Evolutionary conservation across 1,140 invertebrate species (phyloP).

Genomic region (Cotesia glomerata): DNA sequence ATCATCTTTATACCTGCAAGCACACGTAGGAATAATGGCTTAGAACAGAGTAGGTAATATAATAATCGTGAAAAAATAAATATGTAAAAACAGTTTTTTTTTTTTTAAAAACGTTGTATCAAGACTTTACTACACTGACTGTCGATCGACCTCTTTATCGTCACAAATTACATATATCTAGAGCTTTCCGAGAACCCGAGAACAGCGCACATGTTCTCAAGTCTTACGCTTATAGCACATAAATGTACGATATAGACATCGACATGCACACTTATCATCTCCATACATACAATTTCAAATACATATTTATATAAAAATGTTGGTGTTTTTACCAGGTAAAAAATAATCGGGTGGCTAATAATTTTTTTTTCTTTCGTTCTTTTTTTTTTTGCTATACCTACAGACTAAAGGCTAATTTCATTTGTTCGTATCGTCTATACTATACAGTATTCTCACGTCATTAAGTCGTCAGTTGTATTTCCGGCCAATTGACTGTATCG

Average conservation of each 20-base stretch:
- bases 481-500: slow-evolving; percentile 13
- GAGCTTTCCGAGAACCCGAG: slow-evolving; percentile 24
- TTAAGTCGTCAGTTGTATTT: slow-evolving; percentile 5
- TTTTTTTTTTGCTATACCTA: not conserved
- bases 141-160: slow-evolving; percentile 32
- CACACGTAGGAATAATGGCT: slow-evolving; percentile 23
- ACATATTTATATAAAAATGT: not conserved
- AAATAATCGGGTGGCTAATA: not conserved
- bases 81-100: not conserved
- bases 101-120: not conserved
- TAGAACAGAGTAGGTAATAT: not conserved
- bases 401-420: no score
- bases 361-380: not conserved
- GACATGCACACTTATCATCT: not conserved
- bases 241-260: not conserved
- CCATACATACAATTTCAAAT: not conserved
- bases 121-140: not conserved
- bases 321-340: not conserved
- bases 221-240: not conserved
- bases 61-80: not conserved
- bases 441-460: not conserved
- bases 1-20: slow-evolving; percentile 77
- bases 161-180: slow-evolving; percentile 24
- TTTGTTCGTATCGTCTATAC: no score
- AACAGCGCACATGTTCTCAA: slow-evolving; percentile 9